A percentile compares a stretch with the other conserved stretches of the same genome.
Conservation (phyloP, 2,888 invertebrate genomes). For the Neria commutata region DNA sequence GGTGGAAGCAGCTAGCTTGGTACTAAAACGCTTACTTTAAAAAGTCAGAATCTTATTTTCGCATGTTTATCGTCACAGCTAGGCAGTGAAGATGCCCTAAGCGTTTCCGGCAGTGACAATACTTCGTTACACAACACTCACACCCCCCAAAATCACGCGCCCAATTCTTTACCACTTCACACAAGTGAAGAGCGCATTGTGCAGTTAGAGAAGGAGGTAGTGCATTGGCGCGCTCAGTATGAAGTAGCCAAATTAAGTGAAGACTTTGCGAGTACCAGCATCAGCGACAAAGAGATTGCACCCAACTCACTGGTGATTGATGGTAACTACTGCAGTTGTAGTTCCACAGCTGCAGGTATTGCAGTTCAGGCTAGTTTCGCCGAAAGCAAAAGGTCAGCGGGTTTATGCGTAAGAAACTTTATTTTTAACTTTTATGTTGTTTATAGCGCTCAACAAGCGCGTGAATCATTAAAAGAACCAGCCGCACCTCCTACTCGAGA, state of each 20-base stretch:
- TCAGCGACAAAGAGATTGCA: constrained; percentile 46
- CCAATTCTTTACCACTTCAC: constrained; percentile 12
- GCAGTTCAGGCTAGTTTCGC: constrained; percentile 40
- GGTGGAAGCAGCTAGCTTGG: constrained; percentile 69
- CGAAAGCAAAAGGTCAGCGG: constrained; percentile 38
- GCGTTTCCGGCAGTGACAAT: constrained; percentile 62
- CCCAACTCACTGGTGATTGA: constrained; percentile 25
- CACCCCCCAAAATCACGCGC: constrained; percentile 5
- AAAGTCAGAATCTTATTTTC: constrained; percentile 4
- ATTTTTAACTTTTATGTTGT: background rate
- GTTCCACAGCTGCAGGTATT: constrained; percentile 55
- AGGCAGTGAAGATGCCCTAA: constrained; percentile 70
- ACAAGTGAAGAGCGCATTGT: constrained; percentile 59
- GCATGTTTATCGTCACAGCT: too few species aligned
- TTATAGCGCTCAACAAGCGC: constrained; percentile 32
- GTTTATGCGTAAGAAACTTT: background rate
- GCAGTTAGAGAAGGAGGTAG: constrained; percentile 70
- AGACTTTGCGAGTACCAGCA: constrained; percentile 58
- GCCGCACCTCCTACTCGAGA: constrained; percentile 49
- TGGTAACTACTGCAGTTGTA: constrained; percentile 43
- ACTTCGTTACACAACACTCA: constrained; percentile 45
- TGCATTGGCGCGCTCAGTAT: constrained; percentile 76
- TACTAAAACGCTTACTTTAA: constrained; percentile 48
- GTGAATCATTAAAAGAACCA: constrained; percentile 43
- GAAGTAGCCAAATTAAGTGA: constrained; percentile 67